Conservation (phyloP, 2,113 vertebrate species). For the Puffinus mauretanicus region DNA sequence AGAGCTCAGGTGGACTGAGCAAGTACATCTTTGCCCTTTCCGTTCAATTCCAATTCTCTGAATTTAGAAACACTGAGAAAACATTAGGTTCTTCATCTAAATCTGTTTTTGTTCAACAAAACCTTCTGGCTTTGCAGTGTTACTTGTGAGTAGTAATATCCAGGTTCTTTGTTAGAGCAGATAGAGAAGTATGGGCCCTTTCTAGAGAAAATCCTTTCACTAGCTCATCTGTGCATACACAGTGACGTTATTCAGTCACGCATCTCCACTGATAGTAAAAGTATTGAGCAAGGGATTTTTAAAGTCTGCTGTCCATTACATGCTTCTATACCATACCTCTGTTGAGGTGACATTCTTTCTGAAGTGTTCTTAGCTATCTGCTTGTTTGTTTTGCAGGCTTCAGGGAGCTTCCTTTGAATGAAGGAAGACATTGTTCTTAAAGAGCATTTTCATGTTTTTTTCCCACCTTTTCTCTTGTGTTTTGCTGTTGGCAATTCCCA, state of each 20-base stretch:
- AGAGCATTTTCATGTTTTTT: not conserved
- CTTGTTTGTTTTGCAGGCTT: not conserved
- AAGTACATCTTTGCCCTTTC: not conserved
- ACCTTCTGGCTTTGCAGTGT: not conserved
- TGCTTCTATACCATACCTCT: not conserved
- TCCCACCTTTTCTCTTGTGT: not conserved
- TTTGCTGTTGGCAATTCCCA: not conserved
- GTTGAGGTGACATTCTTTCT: not conserved
- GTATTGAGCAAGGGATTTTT: not conserved
- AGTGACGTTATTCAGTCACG: not conserved
- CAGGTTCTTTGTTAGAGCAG: not conserved
- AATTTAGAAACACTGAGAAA: not conserved
- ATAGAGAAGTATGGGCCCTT: not conserved
- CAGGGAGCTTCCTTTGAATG: not conserved
- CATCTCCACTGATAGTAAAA: not conserved
- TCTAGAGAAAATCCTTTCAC: not conserved
- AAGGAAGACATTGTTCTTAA: not conserved
- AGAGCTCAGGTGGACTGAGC: not conserved
- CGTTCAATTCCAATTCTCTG: not conserved
- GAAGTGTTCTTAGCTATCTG: not conserved
- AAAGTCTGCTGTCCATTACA: not conserved
- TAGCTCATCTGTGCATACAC: not conserved
- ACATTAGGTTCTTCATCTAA: not conserved
- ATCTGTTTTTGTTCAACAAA: not conserved
- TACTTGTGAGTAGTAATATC: not conserved